Evolutionary conservation across 1,140 invertebrate species (phyloP).

Genomic region (Cotesia glomerata): DNA sequence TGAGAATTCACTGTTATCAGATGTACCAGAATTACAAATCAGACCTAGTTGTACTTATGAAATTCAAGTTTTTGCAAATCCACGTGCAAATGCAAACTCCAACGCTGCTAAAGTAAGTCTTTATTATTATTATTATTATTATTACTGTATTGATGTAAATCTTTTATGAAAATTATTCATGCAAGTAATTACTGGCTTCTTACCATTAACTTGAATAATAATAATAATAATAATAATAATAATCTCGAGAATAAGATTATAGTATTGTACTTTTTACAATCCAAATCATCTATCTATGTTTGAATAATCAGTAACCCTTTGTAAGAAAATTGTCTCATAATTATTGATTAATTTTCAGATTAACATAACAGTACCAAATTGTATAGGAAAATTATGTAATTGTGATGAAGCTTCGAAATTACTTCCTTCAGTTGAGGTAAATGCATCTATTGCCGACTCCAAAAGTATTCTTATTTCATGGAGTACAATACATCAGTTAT

Average conservation of each 20-base stretch:
- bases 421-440: slow-evolving; percentile 40
- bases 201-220: too few relatives aligned
- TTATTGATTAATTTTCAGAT: slow-evolving; percentile 34
- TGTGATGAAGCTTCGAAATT: slow-evolving; percentile 33
- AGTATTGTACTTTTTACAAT: too few relatives aligned
- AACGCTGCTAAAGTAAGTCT: slow-evolving; percentile 31
- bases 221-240: too few relatives aligned
- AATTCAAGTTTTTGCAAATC: slow-evolving; percentile 51
- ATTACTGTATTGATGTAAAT: too few relatives aligned
- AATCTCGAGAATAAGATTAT: too few relatives aligned
- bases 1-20: slow-evolving; percentile 36
- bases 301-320: too few relatives aligned
- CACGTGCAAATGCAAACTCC: slow-evolving; percentile 36
- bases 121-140: background rate
- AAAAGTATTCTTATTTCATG: slow-evolving; percentile 43
- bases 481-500: slow-evolving; percentile 27
- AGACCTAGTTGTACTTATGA: slow-evolving; percentile 48
- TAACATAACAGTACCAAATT: slow-evolving; percentile 47
- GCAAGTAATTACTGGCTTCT: background rate
- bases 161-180: too few relatives aligned
- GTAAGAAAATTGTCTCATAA: too few relatives aligned
- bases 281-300: too few relatives aligned
- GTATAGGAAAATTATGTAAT: slow-evolving; percentile 41
- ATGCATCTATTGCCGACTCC: slow-evolving; percentile 20
- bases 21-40: slow-evolving; percentile 45